Evolutionary conservation across 2,797 vertebrate species (phyloP).

Genomic region (Scarus forsteni): DNA sequence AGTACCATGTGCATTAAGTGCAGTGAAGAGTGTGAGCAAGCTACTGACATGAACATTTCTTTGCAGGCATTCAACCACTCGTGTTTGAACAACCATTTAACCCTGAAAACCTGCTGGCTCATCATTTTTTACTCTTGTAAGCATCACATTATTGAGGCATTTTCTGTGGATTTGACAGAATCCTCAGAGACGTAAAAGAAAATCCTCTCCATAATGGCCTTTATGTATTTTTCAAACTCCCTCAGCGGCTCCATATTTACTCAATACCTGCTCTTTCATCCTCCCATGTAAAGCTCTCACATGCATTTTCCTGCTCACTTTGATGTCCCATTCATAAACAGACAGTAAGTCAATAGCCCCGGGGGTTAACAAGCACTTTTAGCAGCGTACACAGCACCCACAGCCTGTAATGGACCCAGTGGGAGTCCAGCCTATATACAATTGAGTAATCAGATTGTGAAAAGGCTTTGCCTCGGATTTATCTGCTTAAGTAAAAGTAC

Average conservation of each 20-base stretch:
- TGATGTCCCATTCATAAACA: constrained; percentile 60
- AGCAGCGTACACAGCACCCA: constrained; percentile 49
- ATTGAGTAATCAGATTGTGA: constrained; percentile 69
- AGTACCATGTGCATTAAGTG: no score
- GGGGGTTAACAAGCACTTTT: constrained; percentile 50
- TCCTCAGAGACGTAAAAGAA: constrained; percentile 23
- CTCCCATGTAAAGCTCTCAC: constrained; percentile 15
- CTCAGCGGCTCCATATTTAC: constrained; percentile 41
- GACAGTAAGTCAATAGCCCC: constrained; percentile 47
- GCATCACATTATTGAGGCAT: constrained; percentile 25
- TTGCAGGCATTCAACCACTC: constrained; percentile 1
- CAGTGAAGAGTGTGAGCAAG: no score
- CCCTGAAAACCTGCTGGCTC: neutral
- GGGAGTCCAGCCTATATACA: constrained; percentile 49
- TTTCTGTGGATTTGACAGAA: constrained; percentile 51
- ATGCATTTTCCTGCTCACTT: constrained; percentile 39
- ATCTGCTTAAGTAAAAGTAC: constrained; percentile 59
- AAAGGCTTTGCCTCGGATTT: constrained; percentile 54
- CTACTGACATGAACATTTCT: neutral
- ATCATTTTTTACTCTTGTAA: constrained; percentile 7
- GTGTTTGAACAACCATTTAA: constrained; percentile 12
- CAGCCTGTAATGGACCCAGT: constrained; percentile 53
- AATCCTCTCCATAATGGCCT: constrained; percentile 22
- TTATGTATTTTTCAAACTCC: constrained; percentile 32
- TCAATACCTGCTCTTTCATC: constrained; percentile 48